Conservation (phyloP, 2,113 vertebrate species). For the Budorcas taxicolor region DNA sequence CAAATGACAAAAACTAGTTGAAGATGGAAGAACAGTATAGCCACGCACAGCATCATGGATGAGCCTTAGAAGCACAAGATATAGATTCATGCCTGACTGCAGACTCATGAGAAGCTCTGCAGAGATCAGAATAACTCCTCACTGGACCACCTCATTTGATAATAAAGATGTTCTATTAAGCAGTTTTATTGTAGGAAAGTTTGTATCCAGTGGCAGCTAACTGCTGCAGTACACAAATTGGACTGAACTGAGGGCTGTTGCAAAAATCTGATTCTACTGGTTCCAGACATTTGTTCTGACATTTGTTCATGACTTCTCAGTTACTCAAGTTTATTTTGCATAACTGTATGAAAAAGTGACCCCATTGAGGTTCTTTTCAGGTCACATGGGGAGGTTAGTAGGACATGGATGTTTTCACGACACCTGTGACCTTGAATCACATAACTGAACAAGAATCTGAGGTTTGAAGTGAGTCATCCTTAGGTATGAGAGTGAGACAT, state of each 20-base stretch:
- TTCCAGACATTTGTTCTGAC: background rate
- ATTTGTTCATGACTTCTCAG: background rate
- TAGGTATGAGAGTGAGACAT: background rate
- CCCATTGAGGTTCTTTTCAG: background rate
- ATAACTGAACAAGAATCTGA: background rate
- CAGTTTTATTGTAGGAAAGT: background rate
- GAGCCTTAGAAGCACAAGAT: background rate
- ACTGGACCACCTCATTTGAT: background rate
- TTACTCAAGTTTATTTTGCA: background rate
- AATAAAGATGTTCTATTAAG: background rate
- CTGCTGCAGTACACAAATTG: background rate
- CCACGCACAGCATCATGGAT: background rate
- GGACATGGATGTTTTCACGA: background rate
- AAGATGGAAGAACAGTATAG: background rate
- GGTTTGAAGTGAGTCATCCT: background rate
- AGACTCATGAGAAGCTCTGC: background rate
- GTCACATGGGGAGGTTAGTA: background rate
- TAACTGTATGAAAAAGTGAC: background rate
- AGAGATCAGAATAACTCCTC: background rate
- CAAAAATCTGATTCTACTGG: background rate
- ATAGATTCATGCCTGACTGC: background rate
- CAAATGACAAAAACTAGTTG: background rate
- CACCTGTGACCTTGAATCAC: background rate
- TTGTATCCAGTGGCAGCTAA: background rate
- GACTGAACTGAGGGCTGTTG: background rate